Percentiles rank a stretch among this genome's conserved stretches.
phyloP scores from a whole-genome alignment of 2,797 vertebrate species.

The Mormyrops attenuatus region DNA sequence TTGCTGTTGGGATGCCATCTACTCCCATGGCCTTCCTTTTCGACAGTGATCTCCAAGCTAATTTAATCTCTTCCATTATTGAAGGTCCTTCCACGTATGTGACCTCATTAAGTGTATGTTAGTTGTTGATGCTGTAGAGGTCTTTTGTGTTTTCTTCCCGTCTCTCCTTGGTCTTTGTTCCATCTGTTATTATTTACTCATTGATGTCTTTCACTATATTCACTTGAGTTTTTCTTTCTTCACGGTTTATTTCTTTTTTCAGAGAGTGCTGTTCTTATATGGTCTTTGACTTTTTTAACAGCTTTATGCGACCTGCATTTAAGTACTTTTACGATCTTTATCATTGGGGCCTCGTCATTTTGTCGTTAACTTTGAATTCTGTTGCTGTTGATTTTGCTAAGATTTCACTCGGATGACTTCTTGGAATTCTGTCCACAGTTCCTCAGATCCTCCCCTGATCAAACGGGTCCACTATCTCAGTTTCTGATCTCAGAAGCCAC shows the following conservation, averaged over 20 bases:
- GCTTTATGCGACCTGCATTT: background rate
- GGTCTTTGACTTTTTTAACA: background rate
- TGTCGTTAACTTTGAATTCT: background rate
- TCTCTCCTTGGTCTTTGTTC: background rate
- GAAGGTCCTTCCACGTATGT: background rate
- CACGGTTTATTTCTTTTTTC: background rate
- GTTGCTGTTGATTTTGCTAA: background rate
- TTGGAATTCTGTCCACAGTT: background rate
- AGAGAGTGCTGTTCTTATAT: background rate
- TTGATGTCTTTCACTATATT: background rate
- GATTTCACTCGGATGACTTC: background rate
- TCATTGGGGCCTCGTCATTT: background rate
- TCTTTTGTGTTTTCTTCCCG: background rate
- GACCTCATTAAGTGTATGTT: slow-evolving; percentile 2
- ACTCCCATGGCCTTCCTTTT: background rate
- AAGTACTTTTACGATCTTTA: background rate
- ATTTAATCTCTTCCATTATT: slow-evolving; percentile 11
- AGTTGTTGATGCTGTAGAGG: background rate
- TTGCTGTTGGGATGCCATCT: background rate
- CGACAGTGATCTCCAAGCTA: background rate
- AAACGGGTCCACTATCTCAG: background rate
- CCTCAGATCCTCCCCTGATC: background rate
- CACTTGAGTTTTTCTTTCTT: background rate
- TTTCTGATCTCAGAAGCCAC: background rate
- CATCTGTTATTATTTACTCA: background rate